Base-by-base conservation (phyloP, 2,113 vertebrate species). In the Thalassoma bifasciatum region DNA sequence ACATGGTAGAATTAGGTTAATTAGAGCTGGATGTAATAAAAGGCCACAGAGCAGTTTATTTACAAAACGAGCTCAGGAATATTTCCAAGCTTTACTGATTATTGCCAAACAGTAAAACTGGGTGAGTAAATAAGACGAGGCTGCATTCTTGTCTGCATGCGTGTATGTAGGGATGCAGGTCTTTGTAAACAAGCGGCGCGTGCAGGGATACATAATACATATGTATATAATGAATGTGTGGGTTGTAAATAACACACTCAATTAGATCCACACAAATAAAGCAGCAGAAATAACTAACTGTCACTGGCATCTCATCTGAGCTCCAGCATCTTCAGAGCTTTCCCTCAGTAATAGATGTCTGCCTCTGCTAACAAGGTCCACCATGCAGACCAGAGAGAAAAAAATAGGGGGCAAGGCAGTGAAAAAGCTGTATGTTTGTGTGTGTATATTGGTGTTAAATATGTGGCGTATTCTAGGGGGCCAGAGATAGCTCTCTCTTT, bases 271-370 rank as follows among this genome's bases (percentile, higher is more conserved):
- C 49, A 75, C 59, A 64, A 11, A 46, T 63, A 30, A 57, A 53
- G 57, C 21, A 51, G 67, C 81, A 70, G 79, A 84, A 82, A 82
- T 86, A 86, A 80, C 63, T 37, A 50, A 61, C 71, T 76, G 77
- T 72, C 82, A 10, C 47, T 73, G 71, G 79, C 71, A 79, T 73
- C 58, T 64, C 57, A 68, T 83, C 65, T 75, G 76, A 80, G 73
- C 51, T 58, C 38, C 40, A 11, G 52, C 22, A 49, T 34, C 30
- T 49, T 44, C 58, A 46, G 30, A 14, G 57, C 63, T 70, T 46
- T 58, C 37, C 22, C 62, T 34, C 71, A 81, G 54, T 24, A 37
- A 58, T 17, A 52, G n/a, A 53, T 50, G 54, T 47, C 34, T 57
- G 49, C 19, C 54, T 71, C 26, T 62, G 50, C 62, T 76, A 73